Base-by-base conservation (phyloP, 2,113 vertebrate species). In the Cichladusa arquata region DNA sequence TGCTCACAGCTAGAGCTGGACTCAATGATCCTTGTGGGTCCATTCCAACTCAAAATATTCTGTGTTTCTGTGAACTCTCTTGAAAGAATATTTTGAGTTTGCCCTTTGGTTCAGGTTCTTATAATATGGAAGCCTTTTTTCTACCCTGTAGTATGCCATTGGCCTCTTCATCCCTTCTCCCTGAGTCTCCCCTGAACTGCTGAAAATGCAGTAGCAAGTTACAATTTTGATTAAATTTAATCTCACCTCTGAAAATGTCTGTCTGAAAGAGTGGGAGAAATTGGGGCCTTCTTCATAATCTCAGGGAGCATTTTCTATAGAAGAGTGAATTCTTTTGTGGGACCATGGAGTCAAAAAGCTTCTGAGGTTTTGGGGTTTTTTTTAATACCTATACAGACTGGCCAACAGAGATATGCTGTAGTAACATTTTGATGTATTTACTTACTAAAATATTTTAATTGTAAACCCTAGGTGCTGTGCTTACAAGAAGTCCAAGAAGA, bases 401-500 rank as follows among this genome's bases (percentile, higher is more conserved):
- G 48, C 28, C 67, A 82, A 23, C 14, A 33, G 81, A 67, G 24
- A 53, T 7, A 19, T 10, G 4, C 54, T 83, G 19, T 0, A 1
- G 23, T 72, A n/a, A 54, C 54, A 45, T 61, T 77, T 90, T 69
- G 0, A 62, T 88, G 31, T 69, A n/a, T 17, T 85, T 71, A 36
- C 17, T 81, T 71, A 58, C 11, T 76, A 71, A 54, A 51, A 28
- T 36, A 50, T 93, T 88, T 69, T 96, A 96, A 97, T 93, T 95
- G 53, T 86, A 56, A 96, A 88, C 40, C 76, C 95, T 81, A 99
- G 99, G 98, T 99, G 65, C 97, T 99, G 74, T 99, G 99, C 98
- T 98, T 99, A 69, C 99, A 99, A 97, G 99, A 99, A 97, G 99
- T 99, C 66, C 99, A 99, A 96, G 98, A 99, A 97, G 98, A 99